Percentiles rank a stretch among this genome's conserved stretches.
phyloP scores from a whole-genome alignment of 2,888 invertebrate species.

The Drosophila austrosaltans region DNA sequence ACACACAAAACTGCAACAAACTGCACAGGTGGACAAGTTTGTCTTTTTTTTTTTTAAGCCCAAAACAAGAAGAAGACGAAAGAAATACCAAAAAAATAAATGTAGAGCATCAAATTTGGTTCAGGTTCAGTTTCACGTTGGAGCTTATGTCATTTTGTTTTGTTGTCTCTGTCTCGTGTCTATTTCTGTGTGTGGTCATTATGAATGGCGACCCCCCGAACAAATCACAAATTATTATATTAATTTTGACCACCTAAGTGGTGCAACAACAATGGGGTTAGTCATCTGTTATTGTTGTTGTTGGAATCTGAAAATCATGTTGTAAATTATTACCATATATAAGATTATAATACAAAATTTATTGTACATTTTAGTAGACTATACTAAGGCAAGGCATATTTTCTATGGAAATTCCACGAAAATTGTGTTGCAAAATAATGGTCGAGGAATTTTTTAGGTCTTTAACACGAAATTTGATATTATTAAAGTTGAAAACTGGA shows the following conservation, averaged over 20 bases:
- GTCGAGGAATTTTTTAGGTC: background rate
- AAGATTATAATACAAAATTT: constrained; percentile 3
- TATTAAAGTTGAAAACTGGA: background rate
- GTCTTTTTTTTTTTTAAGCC: constrained; percentile 38
- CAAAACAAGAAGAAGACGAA: constrained; percentile 38
- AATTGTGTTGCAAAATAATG: constrained; percentile 11
- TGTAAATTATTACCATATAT: constrained; percentile 9
- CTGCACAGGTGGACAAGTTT: constrained; percentile 77
- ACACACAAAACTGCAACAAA: constrained; percentile 37
- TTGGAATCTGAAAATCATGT: constrained; percentile 12
- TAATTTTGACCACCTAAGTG: constrained; percentile 60
- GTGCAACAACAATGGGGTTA: constrained; percentile 47
- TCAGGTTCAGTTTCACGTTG: constrained; percentile 63
- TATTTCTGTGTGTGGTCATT: constrained; percentile 25
- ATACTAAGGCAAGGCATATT: background rate
- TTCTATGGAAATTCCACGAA: constrained; percentile 7
- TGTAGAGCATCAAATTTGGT: constrained; percentile 71
- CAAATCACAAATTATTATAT: constrained; percentile 20
- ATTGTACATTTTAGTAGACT: too few species aligned
- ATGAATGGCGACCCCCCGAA: constrained; percentile 23
- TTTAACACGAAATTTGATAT: background rate
- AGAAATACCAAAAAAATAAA: constrained; percentile 18
- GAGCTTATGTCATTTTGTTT: constrained; percentile 71
- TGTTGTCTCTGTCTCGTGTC: background rate
- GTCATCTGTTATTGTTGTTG: constrained; percentile 27